Evolutionary conservation across 2,797 vertebrate species (phyloP).

Genomic region (Acipenser transmontanus): DNA sequence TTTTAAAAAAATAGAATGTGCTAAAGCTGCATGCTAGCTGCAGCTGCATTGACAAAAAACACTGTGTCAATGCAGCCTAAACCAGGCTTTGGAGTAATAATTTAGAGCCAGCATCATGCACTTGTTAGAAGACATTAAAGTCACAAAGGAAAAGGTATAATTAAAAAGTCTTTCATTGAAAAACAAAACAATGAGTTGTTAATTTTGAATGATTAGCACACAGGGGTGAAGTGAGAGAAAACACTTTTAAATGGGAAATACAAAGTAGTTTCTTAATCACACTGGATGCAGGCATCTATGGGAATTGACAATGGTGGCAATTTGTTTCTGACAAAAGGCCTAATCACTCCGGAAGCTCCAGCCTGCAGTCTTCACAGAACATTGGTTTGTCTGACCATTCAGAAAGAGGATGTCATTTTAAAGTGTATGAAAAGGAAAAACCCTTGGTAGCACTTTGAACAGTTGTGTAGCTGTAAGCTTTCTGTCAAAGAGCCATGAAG

Average conservation of each 20-base stretch:
- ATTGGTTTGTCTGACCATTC: background rate
- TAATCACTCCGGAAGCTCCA: slow-evolving; percentile 1
- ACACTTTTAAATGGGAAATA: background rate
- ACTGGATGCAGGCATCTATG: slow-evolving; percentile 1
- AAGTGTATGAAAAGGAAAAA: background rate
- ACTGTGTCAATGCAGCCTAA: background rate
- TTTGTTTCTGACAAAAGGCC: slow-evolving; percentile 3
- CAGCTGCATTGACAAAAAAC: background rate
- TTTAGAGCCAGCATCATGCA: background rate
- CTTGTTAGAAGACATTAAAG: background rate
- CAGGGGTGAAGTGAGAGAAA: background rate
- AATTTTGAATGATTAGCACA: slow-evolving; percentile 2
- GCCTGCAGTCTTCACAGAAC: background rate
- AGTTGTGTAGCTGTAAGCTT: too few species aligned
- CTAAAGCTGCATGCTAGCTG: background rate
- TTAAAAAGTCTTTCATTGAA: background rate
- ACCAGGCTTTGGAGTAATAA: background rate
- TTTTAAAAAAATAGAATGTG: background rate
- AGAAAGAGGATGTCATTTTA: background rate
- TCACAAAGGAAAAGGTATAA: background rate
- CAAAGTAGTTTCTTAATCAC: background rate
- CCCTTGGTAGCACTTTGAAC: too few species aligned
- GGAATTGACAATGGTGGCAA: background rate
- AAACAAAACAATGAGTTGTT: background rate
- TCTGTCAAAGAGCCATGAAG: too few species aligned